These are phyloP conservation scores for Ophiodon elongatus DNA, from an alignment of 2,113 vertebrate genomes.

Conservation along the genomic window DNA sequence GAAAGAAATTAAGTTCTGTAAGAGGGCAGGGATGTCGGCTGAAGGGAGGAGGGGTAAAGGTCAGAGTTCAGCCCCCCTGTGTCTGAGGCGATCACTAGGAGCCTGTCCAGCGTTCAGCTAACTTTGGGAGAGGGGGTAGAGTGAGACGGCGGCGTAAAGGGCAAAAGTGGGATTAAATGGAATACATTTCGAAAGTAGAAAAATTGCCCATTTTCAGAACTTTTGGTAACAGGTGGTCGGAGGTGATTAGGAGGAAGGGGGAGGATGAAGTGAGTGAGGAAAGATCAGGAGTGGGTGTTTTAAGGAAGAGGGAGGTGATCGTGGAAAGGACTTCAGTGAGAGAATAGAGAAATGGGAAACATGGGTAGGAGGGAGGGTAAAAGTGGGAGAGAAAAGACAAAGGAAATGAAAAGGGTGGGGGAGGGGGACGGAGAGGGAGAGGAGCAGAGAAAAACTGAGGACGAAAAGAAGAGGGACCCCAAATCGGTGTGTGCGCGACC, in stretches of 20 bases:
- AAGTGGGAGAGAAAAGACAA: conserved; percentile 58
- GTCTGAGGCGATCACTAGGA: conserved; percentile 33
- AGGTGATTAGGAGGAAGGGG: neutral
- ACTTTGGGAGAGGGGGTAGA: neutral
- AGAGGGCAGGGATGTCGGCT: conserved; percentile 1
- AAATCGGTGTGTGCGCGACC: conserved; percentile 41
- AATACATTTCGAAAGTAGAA: neutral
- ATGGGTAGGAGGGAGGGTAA: conserved; percentile 15
- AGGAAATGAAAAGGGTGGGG: conserved; percentile 45
- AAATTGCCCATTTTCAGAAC: neutral
- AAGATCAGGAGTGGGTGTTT: neutral
- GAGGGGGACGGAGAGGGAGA: conserved; percentile 23
- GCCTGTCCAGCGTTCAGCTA: conserved; percentile 8
- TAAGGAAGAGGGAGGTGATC: conserved; percentile 11
- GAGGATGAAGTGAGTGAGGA: neutral
- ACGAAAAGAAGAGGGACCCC: conserved; percentile 32
- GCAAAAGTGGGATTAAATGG: neutral
- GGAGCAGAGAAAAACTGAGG: conserved; percentile 4
- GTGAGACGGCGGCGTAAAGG: neutral
- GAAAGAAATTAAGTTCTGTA: neutral
- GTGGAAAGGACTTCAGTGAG: conserved; percentile 1
- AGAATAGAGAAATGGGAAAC: conserved; percentile 53
- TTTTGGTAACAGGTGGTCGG: neutral
- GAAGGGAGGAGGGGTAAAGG: conserved; percentile 50
- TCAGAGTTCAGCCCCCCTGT: conserved; percentile 59